Conservation (phyloP, 2,797 vertebrate species). For the Scolopax bukidnonensis region DNA sequence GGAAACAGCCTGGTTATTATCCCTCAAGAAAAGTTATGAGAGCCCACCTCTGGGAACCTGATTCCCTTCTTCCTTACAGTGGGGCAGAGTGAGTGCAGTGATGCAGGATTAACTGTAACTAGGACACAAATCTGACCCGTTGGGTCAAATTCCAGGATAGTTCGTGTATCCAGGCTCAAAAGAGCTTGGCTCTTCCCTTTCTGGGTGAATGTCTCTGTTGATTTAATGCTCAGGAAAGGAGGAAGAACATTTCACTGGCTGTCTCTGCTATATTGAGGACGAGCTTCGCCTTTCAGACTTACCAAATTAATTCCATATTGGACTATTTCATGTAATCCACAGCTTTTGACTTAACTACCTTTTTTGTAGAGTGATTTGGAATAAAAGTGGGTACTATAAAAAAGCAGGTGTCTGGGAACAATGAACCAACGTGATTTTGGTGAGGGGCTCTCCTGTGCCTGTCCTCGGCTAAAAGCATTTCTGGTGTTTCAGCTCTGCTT, state of each 20-base stretch:
- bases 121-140: background rate
- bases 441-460: background rate
- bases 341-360: background rate
- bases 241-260: background rate
- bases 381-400: background rate
- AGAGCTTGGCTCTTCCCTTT: background rate
- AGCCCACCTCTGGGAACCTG: background rate
- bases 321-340: background rate
- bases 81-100: background rate
- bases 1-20: background rate
- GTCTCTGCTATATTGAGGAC: background rate
- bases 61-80: background rate
- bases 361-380: background rate
- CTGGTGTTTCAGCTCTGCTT: background rate
- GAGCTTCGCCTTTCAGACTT: background rate
- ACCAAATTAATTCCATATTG: background rate
- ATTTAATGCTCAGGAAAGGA: background rate
- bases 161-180: background rate
- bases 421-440: background rate
- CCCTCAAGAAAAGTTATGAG: background rate
- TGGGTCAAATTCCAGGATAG: background rate
- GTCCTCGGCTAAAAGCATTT: background rate
- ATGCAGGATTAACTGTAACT: background rate
- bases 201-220: background rate
- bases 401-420: background rate